Percentiles rank a stretch among this genome's conserved stretches.
These are phyloP conservation scores for Xyliphius kryptos DNA, from an alignment of 2,113 vertebrate genomes.

Conservation along the genomic window DNA sequence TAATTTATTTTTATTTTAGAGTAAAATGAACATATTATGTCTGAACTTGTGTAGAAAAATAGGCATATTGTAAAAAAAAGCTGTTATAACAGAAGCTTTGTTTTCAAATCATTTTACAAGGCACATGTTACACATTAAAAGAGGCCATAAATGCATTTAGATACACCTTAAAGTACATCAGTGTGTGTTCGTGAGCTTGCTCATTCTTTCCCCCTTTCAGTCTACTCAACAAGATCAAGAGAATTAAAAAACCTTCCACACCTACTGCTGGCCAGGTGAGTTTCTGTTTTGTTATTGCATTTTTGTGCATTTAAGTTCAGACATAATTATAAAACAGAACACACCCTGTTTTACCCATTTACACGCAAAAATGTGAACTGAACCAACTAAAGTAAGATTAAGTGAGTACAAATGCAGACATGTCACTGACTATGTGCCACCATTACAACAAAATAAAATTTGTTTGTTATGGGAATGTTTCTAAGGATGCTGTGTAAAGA, in stretches of 20 bases:
- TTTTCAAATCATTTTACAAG: too few relatives aligned
- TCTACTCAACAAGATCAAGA: constrained; percentile 91
- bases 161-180: constrained; percentile 39
- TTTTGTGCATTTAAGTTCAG: constrained; percentile 6
- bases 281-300: constrained; percentile 29
- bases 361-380: neutral
- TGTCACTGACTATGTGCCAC: neutral
- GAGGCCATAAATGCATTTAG: constrained; percentile 51
- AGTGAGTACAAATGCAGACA: constrained; percentile 1
- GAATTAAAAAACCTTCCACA: constrained; percentile 85
- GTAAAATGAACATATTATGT: too few relatives aligned
- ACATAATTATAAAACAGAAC: neutral
- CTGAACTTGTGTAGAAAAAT: too few relatives aligned
- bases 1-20: too few relatives aligned
- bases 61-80: too few relatives aligned
- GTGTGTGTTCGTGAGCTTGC: constrained; percentile 36
- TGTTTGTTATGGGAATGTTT: too few relatives aligned
- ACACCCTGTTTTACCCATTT: neutral
- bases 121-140: too few relatives aligned
- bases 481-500: too few relatives aligned
- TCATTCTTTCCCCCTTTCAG: constrained; percentile 54
- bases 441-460: too few relatives aligned
- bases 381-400: neutral
- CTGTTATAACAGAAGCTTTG: too few relatives aligned
- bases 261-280: constrained; percentile 96